Conservation (phyloP, 2,888 invertebrate genomes). For the Aporophyla lueneburgensis region DNA sequence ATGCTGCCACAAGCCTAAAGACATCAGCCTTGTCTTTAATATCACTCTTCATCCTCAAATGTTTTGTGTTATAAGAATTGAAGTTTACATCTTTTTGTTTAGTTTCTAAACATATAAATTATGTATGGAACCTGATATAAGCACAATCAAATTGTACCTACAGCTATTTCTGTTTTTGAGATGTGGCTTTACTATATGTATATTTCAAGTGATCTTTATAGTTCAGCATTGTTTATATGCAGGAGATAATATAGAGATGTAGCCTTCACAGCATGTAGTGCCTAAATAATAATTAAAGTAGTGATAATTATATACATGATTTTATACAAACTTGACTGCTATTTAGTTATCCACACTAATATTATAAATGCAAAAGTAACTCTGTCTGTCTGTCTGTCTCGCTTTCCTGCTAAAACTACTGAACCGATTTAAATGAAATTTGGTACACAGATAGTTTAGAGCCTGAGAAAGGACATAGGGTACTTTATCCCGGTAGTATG, state of each 20-base stretch:
- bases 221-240: slow-evolving; percentile 16
- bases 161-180: not conserved
- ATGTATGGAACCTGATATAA: not conserved
- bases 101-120: not conserved
- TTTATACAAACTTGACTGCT: slow-evolving; percentile 8
- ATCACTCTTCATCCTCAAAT: slow-evolving; percentile 62
- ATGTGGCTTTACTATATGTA: not conserved
- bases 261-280: slow-evolving; percentile 18
- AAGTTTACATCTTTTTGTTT: not conserved
- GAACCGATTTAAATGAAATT: too few relatives aligned
- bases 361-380: too few relatives aligned
- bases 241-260: slow-evolving; percentile 1
- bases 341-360: too few relatives aligned
- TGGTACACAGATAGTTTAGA: too few relatives aligned
- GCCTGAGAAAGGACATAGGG: too few relatives aligned
- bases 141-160: slow-evolving; percentile 7
- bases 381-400: too few relatives aligned
- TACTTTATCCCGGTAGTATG: too few relatives aligned
- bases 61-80: slow-evolving; percentile 57
- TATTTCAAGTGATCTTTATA: not conserved
- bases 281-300: slow-evolving; percentile 18
- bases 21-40: slow-evolving; percentile 71
- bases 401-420: too few relatives aligned
- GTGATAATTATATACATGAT: slow-evolving; percentile 25
- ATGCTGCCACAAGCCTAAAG: slow-evolving; percentile 87